These are phyloP conservation scores for Trachurus trachurus DNA, from an alignment of 2,797 vertebrate species.

Conservation along the genomic window DNA sequence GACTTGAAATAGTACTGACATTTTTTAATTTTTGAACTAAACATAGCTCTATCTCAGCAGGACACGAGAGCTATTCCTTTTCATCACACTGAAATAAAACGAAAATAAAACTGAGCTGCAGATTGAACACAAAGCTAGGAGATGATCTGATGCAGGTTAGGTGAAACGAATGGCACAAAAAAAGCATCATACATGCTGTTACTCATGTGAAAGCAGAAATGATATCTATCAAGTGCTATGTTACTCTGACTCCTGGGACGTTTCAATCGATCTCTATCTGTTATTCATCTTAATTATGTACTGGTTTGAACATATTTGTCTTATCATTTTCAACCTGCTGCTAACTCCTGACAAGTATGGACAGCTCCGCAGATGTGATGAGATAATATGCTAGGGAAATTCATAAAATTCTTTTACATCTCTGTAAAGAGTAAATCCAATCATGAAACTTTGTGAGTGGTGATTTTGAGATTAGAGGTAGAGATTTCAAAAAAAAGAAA, in stretches of 20 bases:
- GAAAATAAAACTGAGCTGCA: neutral
- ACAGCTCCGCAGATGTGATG: neutral
- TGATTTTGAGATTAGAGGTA: rapidly evolving
- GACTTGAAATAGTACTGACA: neutral
- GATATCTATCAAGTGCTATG: neutral
- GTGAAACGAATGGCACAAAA: neutral
- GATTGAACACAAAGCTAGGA: neutral
- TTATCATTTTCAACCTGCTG: neutral
- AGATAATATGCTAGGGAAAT: neutral
- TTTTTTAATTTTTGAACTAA: neutral
- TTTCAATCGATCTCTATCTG: neutral
- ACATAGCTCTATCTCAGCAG: neutral
- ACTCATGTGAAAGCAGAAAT: neutral
- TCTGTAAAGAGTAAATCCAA: neutral
- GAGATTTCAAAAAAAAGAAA: neutral
- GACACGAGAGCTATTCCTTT: neutral
- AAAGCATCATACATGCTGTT: no score
- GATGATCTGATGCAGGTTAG: neutral
- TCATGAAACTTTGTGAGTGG: rapidly evolving
- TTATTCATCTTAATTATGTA: no score
- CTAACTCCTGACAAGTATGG: neutral
- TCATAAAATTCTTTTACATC: slow-evolving; percentile 23
- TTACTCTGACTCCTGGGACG: neutral
- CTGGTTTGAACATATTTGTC: rapidly evolving
- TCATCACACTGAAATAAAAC: neutral